Evolutionary conservation across 2,797 vertebrate species (phyloP).

Genomic region (Halcyon chelicuti): DNA sequence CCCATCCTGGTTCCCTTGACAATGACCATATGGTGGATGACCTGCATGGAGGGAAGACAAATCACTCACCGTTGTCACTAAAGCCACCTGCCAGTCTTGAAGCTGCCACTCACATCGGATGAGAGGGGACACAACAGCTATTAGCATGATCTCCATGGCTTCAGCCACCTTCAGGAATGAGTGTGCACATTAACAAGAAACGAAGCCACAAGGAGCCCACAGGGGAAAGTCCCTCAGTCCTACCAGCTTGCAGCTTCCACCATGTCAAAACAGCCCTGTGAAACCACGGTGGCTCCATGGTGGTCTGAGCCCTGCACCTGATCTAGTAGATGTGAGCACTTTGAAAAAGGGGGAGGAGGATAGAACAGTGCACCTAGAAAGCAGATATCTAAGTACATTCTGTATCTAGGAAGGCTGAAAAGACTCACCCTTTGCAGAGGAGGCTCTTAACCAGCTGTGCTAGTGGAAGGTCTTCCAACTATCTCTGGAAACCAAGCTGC

Average conservation of each 20-base stretch:
- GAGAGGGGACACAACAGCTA: constrained; percentile 91
- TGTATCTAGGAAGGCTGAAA: neutral
- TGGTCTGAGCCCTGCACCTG: neutral
- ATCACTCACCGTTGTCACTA: constrained; percentile 92
- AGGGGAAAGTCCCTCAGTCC: neutral
- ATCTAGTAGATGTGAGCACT: neutral
- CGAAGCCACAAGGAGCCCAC: neutral
- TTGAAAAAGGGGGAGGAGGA: neutral
- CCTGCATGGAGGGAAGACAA: accelerated
- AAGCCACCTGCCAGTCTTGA: constrained; percentile 92
- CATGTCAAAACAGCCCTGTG: neutral
- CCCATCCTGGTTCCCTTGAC: accelerated
- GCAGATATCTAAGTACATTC: neutral
- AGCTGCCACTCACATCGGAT: constrained; percentile 94
- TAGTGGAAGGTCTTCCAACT: neutral
- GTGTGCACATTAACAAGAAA: accelerated
- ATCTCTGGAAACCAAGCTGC: neutral
- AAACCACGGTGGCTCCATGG: neutral
- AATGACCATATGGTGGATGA: neutral
- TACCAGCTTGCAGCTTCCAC: neutral
- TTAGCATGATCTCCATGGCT: constrained; percentile 97
- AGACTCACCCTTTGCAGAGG: neutral
- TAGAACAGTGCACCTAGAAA: neutral
- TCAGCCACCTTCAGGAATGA: constrained; percentile 85
- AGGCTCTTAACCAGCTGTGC: neutral